phyloP scores from a whole-genome alignment of 1,140 invertebrate species.

The Anoplophora glabripennis region DNA sequence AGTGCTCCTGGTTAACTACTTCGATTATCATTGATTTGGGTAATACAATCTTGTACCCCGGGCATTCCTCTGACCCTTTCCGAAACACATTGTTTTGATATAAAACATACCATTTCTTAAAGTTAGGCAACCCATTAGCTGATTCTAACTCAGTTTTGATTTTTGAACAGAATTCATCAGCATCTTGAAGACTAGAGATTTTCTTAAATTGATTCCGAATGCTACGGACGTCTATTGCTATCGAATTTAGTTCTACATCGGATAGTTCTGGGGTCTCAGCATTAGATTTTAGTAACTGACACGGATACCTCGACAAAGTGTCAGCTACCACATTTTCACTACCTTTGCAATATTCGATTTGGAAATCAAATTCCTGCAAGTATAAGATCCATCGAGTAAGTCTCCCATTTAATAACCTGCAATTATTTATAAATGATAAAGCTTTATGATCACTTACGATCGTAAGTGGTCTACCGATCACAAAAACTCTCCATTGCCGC shows the following conservation, averaged over 20 bases:
- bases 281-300: too few species aligned
- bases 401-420: background rate
- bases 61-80: background rate
- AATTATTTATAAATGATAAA: slow-evolving; percentile 1
- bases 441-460: slow-evolving; percentile 11
- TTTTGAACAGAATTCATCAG: background rate
- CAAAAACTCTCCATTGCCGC: slow-evolving; percentile 3
- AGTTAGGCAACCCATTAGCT: background rate
- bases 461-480: background rate
- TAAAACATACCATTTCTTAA: background rate
- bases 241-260: background rate
- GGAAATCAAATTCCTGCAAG: background rate
- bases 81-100: background rate
- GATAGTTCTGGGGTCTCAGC: background rate
- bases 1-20: background rate
- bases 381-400: background rate
- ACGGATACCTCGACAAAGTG: slow-evolving; percentile 9
- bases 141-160: background rate
- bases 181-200: background rate
- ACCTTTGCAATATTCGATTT: too few species aligned
- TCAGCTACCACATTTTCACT: slow-evolving; percentile 11
- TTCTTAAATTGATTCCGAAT: background rate
- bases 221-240: background rate
- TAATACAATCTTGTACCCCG: background rate
- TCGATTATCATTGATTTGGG: background rate